A percentile compares a stretch with the other conserved stretches of the same genome.
phyloP scores from a whole-genome alignment of 2,113 vertebrate species.

The Megaleporinus macrocephalus region DNA sequence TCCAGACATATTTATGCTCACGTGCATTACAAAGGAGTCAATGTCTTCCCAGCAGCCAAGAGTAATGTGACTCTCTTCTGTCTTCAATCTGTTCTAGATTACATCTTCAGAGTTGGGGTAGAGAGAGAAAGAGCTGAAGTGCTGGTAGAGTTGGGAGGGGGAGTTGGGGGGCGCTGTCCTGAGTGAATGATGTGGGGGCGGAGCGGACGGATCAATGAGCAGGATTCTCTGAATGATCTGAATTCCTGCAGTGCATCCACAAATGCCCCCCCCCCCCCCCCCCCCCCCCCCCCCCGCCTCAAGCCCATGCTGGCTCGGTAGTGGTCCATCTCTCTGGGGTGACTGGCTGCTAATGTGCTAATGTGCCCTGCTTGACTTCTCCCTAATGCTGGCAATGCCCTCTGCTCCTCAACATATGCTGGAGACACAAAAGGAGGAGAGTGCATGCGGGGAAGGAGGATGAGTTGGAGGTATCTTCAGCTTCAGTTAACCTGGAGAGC shows the following conservation, averaged over 20 bases:
- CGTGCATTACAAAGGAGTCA: conserved; percentile 56
- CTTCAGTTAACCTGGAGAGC: conserved; percentile 57
- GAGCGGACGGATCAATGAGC: conserved; percentile 51
- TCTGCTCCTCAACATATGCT: conserved; percentile 69
- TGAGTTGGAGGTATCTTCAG: conserved; percentile 39
- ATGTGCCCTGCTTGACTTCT: conserved; percentile 62
- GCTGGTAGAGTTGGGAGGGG: conserved; percentile 14
- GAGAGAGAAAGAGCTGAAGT: conserved; percentile 9
- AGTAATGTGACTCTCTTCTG: conserved; percentile 39
- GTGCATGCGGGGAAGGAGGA: conserved; percentile 27
- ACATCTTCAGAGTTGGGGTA: conserved; percentile 42
- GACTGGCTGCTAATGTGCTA: conserved; percentile 59
- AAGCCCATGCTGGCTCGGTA: conserved; percentile 34
- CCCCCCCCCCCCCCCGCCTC: neutral
- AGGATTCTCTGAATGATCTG: conserved; percentile 66
- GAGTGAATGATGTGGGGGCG: conserved; percentile 52
- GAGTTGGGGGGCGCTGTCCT: neutral
- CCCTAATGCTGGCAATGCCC: conserved; percentile 57
- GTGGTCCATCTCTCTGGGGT: conserved; percentile 52
- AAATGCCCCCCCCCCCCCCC: neutral
- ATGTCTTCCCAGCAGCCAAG: conserved; percentile 51
- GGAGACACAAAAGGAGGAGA: conserved; percentile 55
- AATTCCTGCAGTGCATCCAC: conserved; percentile 65
- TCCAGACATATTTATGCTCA: conserved; percentile 35
- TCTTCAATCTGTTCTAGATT: conserved; percentile 57